Conservation (phyloP, 2,888 invertebrate genomes). For the Busseola fusca region DNA sequence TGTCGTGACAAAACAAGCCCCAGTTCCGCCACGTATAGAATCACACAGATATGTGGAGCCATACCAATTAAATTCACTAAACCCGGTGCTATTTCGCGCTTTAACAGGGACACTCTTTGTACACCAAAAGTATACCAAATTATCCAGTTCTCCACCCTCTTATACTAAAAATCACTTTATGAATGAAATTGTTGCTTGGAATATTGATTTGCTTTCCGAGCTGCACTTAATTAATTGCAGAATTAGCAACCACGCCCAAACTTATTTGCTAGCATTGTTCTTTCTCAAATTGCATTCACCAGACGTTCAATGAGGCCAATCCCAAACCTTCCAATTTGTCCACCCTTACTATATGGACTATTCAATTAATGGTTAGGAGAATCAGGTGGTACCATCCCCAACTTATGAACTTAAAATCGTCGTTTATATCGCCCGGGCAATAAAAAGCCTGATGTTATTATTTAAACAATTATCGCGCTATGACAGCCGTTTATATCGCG, state of each 20-base stretch:
- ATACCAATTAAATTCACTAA: slow-evolving; percentile 27
- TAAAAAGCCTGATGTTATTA: slow-evolving; percentile 52
- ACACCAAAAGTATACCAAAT: not conserved
- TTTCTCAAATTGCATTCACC: slow-evolving; percentile 20
- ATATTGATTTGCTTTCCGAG: not conserved
- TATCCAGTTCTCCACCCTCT: not conserved
- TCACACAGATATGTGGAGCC: slow-evolving; percentile 16
- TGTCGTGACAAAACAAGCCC: slow-evolving; percentile 37
- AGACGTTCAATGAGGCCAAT: not conserved
- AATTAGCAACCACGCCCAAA: slow-evolving; percentile 22
- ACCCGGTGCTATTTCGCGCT: slow-evolving; percentile 6
- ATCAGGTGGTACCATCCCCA: not conserved
- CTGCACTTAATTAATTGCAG: not conserved
- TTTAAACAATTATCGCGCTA: slow-evolving; percentile 43
- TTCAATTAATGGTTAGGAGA: slow-evolving; percentile 19
- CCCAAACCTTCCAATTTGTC: slow-evolving; percentile 4
- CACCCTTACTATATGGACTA: slow-evolving; percentile 17
- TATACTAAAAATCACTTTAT: not conserved
- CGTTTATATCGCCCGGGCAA: slow-evolving; percentile 15
- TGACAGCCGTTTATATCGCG: slow-evolving; percentile 16
- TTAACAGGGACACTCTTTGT: not conserved
- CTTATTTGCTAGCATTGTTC: slow-evolving; percentile 26
- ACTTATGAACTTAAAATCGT: slow-evolving; percentile 44
- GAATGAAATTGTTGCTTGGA: not conserved
- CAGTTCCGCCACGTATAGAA: slow-evolving; percentile 7